A percentile compares a stretch with the other conserved stretches of the same genome.
Evolutionary conservation across 2,113 vertebrate species (phyloP).

Genomic region (Uria aalge): DNA sequence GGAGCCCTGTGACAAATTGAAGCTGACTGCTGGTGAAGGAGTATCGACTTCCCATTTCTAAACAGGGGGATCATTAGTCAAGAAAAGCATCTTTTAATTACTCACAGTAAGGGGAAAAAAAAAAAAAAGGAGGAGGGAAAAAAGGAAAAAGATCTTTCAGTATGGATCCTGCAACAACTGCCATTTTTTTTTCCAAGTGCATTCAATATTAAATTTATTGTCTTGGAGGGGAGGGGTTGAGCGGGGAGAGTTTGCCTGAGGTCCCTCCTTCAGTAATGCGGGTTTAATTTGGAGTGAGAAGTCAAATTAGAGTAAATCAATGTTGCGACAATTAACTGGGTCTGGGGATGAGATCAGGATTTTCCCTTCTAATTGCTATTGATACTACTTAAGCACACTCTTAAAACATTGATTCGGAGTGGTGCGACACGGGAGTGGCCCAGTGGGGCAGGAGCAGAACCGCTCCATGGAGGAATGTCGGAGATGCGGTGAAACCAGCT

Average conservation of each 20-base stretch:
- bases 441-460: neutral
- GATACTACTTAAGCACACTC: conserved; percentile 76
- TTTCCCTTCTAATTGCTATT: conserved; percentile 75
- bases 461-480: neutral
- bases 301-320: conserved; percentile 80
- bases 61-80: conserved; percentile 89
- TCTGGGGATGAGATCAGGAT: conserved; percentile 67
- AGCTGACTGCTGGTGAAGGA: conserved; percentile 82
- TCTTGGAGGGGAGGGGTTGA: conserved; percentile 13
- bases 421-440: neutral
- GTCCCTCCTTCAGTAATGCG: conserved; percentile 50
- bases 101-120: conserved; percentile 67
- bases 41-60: conserved; percentile 89
- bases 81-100: conserved; percentile 97
- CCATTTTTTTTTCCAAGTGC: conserved; percentile 44
- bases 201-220: conserved; percentile 85
- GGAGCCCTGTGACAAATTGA: conserved; percentile 86
- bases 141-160: conserved; percentile 69
- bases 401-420: conserved; percentile 42
- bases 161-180: conserved; percentile 78
- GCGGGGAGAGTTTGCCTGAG: neutral
- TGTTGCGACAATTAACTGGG: conserved; percentile 85
- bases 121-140: neutral
- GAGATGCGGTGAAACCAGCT: neutral
- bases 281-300: conserved; percentile 74